phyloP scores from a whole-genome alignment of 2,113 vertebrate genomes.

The Ciconia maguari region DNA sequence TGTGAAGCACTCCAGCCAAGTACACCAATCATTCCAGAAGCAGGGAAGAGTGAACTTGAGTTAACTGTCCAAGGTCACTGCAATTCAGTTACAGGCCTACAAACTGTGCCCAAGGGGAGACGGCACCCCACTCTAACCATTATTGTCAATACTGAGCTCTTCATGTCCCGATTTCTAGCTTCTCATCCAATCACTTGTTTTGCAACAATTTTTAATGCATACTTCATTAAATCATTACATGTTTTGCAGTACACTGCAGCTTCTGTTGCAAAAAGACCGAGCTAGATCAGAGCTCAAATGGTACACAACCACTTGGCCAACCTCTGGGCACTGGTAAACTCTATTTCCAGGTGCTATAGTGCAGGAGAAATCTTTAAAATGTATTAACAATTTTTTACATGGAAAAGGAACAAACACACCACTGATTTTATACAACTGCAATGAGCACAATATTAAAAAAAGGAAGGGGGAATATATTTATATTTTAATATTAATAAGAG shows the following conservation, averaged over 20 bases:
- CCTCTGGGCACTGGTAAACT: neutral
- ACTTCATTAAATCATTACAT: neutral
- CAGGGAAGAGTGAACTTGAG: neutral
- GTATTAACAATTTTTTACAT: neutral
- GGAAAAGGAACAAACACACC: neutral
- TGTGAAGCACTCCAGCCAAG: neutral
- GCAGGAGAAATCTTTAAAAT: neutral
- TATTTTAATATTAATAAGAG: neutral
- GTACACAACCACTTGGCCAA: neutral
- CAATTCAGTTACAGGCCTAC: neutral
- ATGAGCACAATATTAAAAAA: neutral
- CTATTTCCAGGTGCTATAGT: neutral
- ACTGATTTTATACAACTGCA: neutral
- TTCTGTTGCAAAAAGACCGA: neutral
- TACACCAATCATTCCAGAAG: neutral
- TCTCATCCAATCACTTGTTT: neutral
- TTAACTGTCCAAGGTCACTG: neutral
- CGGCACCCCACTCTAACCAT: neutral
- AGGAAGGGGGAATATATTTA: neutral
- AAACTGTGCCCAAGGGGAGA: neutral
- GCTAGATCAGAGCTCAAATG: neutral
- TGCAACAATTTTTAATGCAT: neutral
- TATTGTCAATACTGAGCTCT: neutral
- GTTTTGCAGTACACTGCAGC: neutral
- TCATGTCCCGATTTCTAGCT: neutral